Percentiles rank a stretch among this genome's conserved stretches.
These are phyloP conservation scores for Sipha flava DNA, from an alignment of 1,140 invertebrate species.

Conservation along the genomic window DNA sequence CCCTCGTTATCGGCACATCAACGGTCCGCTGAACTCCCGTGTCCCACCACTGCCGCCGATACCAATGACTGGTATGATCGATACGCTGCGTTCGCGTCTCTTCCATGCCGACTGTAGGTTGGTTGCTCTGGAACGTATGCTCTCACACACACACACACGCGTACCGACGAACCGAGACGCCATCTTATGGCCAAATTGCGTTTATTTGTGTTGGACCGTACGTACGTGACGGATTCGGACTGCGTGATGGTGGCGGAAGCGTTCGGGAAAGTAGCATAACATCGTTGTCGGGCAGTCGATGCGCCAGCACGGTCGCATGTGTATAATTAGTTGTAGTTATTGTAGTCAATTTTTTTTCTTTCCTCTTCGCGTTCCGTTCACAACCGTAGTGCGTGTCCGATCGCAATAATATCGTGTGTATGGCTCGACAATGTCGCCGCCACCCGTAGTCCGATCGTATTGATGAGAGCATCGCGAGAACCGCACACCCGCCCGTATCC, in stretches of 20 bases:
- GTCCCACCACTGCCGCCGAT: too few relatives aligned
- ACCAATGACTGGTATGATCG: not conserved
- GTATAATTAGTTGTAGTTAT: not conserved
- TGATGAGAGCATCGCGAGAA: not conserved
- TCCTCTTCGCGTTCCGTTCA: not conserved
- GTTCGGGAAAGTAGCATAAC: conserved; percentile 24
- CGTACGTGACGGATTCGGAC: conserved; percentile 16
- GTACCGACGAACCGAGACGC: not conserved
- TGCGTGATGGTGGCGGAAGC: conserved; percentile 30
- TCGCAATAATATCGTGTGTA: too few relatives aligned
- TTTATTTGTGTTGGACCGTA: conserved; percentile 8
- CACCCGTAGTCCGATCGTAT: not conserved
- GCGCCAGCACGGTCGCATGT: not conserved
- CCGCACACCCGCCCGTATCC: not conserved
- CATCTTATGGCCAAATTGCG: conserved; percentile 10
- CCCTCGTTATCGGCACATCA: too few relatives aligned
- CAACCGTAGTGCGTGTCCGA: too few relatives aligned
- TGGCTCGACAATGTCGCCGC: not conserved
- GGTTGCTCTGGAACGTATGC: not conserved
- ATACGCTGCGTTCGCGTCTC: not conserved
- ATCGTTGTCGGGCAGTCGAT: not conserved
- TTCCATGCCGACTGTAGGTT: not conserved
- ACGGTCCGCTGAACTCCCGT: too few relatives aligned
- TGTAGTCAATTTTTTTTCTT: too few relatives aligned
- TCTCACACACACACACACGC: not conserved